Percentiles rank a stretch among this genome's conserved stretches.
Conservation (phyloP, 35 echinoderm and acorn worm species). For the Ophiothrix spiculata region DNA sequence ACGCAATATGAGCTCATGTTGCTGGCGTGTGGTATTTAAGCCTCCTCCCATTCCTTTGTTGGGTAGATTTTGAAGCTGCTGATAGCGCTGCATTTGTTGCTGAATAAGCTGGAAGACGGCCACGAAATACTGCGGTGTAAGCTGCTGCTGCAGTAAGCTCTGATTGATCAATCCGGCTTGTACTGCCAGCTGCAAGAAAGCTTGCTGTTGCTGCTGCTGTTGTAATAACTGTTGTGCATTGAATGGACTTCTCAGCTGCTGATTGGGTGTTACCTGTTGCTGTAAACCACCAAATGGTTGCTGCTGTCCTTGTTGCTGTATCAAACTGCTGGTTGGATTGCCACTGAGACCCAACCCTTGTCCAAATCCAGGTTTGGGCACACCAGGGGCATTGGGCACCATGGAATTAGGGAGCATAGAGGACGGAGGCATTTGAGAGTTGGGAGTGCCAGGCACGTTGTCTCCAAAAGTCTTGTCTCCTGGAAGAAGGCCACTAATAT, state of each 20-base stretch:
- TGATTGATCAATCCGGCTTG: conserved; percentile 73
- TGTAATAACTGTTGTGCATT: conserved; percentile 65
- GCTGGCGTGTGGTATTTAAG: background rate
- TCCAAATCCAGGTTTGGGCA: conserved; percentile 19
- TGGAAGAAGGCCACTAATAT: conserved; percentile 26
- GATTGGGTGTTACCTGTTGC: conserved; percentile 37
- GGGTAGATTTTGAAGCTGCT: background rate
- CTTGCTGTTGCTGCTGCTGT: conserved; percentile 75
- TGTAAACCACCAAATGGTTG: conserved; percentile 32
- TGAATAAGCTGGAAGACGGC: conserved; percentile 18
- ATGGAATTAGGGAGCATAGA: conserved; percentile 25
- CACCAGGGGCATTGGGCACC: conserved; percentile 24
- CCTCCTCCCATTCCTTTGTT: conserved; percentile 8
- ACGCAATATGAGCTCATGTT: conserved; percentile 3
- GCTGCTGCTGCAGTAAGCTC: conserved; percentile 59
- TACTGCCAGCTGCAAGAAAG: conserved; percentile 67
- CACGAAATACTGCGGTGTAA: conserved; percentile 7
- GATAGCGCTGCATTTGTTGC: conserved; percentile 11
- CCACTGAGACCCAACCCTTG: conserved; percentile 9
- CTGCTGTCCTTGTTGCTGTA: conserved; percentile 4
- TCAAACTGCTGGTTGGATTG: background rate
- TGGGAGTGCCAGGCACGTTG: conserved; percentile 23
- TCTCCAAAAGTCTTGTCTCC: conserved; percentile 44
- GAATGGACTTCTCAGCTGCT: conserved; percentile 58
- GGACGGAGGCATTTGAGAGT: conserved; percentile 25